Evolutionary conservation across 2,888 invertebrate genomes (phyloP), one percentile per base, ranked within the genome.

Genomic region (Tuberolachnus salignus): DNA sequence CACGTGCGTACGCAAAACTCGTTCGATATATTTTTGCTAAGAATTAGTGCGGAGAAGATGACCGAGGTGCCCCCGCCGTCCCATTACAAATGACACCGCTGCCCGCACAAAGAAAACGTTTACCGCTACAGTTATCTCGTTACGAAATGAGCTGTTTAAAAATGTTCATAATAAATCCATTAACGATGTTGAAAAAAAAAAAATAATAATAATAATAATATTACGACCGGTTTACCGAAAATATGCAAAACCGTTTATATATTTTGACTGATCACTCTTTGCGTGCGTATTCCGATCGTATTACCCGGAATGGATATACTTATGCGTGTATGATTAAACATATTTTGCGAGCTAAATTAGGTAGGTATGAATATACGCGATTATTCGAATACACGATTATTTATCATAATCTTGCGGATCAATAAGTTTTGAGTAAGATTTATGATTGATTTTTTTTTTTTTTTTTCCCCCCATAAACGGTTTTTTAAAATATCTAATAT

Each of bases 201-300:
- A 71, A 8, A n/a, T n/a, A n/a, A n/a, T n/a, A n/a, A n/a, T n/a
- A n/a, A n/a, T n/a, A n/a, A n/a, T n/a, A 46, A 46, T 42, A 13
- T 8, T 14, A 61, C 16, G 61, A 73, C 72, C 72, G 61, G 72
- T 73, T 73, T 21, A 49, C 61, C 72, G 11, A 61, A 61, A 61
- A 72, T 61, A 72, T 49, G 61, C 34, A 14, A 61, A 72, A 61
- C 49, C 61, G 21, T 71, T 44, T 70, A 23, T 57, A 19, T 16
- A 23, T 21, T 46, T 57, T 71, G 57, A 71, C 57, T 46, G 44
- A 57, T 44, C 42, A 11, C 55, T 44, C 42, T 13, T n/a, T 23
- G 46, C n/a, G 51, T 67, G 26, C 10, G 23, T 34, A 34, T 61
- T 26, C n/a, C n/a, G n/a, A n/a, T n/a, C 9, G 26, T 61, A n/a